These are phyloP conservation scores for Drosophila flavopinicola DNA, from an alignment of 2,888 invertebrate species.

Conservation along the genomic window DNA sequence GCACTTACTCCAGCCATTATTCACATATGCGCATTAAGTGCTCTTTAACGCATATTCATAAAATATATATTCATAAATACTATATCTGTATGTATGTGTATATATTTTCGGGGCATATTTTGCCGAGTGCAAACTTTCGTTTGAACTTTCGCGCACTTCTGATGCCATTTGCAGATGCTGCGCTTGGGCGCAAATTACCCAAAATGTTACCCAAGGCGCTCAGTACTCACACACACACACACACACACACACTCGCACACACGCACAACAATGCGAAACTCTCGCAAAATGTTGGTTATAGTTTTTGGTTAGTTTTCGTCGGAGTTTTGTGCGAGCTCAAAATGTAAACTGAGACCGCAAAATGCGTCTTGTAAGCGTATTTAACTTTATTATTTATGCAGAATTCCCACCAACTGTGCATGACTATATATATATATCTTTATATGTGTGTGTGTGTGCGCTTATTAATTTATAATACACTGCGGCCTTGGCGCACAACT, in stretches of 20 bases:
- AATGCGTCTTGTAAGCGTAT: constrained; percentile 77
- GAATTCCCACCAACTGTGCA: constrained; percentile 26
- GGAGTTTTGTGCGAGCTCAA: constrained; percentile 47
- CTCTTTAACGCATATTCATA: constrained; percentile 2
- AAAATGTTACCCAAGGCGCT: constrained; percentile 75
- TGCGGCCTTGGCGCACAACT: constrained; percentile 70
- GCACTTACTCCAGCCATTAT: constrained; percentile 1
- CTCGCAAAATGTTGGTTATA: constrained; percentile 32
- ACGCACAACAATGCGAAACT: constrained; percentile 21
- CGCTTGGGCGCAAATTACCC: constrained; percentile 65
- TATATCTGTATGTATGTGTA: constrained; percentile 4
- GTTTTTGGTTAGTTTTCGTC: constrained; percentile 51
- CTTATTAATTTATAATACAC: constrained; percentile 80
- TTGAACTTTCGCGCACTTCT: constrained; percentile 62
- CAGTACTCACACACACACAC: constrained; percentile 18
- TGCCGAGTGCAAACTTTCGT: constrained; percentile 32
- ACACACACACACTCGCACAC: constrained; percentile 7
- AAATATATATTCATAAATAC: constrained; percentile 4
- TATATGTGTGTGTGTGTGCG: constrained; percentile 52
- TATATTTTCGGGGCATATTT: constrained; percentile 11
- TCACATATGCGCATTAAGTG: constrained; percentile 12
- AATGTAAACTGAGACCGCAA: constrained; percentile 59
- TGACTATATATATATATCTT: constrained; percentile 13
- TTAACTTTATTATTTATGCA: constrained; percentile 79
- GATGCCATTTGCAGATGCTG: constrained; percentile 61